These are phyloP conservation scores for Chironomus tentans DNA, from an alignment of 2,888 invertebrate species.

Conservation along the genomic window DNA sequence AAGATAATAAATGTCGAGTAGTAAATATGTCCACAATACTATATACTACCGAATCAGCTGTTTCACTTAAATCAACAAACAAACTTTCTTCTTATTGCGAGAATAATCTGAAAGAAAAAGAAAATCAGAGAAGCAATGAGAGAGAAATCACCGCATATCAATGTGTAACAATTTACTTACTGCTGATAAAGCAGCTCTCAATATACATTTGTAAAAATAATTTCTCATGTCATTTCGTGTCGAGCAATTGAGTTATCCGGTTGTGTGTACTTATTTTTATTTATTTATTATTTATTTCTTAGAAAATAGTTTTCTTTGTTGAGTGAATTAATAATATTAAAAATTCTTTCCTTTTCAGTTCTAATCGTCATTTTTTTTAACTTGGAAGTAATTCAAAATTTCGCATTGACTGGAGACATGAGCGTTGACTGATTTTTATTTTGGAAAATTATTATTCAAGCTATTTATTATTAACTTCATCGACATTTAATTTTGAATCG, in stretches of 20 bases:
- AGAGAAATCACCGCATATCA: neutral
- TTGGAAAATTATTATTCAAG: neutral
- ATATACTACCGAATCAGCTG: neutral
- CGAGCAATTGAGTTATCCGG: neutral
- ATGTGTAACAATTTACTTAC: neutral
- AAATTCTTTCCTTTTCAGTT: neutral
- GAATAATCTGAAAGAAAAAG: neutral
- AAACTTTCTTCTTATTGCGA: neutral
- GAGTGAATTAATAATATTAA: neutral
- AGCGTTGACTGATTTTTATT: neutral
- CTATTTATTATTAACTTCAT: neutral
- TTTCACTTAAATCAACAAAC: neutral
- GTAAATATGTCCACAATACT: neutral
- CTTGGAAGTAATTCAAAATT: neutral
- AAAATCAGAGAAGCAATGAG: neutral
- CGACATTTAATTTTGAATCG: neutral
- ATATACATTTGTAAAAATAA: neutral
- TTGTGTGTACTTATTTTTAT: neutral
- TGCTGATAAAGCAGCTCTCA: neutral
- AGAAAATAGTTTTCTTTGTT: neutral
- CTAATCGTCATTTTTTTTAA: neutral
- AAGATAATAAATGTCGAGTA: neutral
- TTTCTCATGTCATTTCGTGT: neutral
- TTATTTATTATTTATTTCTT: neutral
- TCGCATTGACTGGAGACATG: neutral